These are phyloP conservation scores for Dinoponera quadriceps DNA, from an alignment of 1,140 invertebrate genomes.

Conservation along the genomic window DNA sequence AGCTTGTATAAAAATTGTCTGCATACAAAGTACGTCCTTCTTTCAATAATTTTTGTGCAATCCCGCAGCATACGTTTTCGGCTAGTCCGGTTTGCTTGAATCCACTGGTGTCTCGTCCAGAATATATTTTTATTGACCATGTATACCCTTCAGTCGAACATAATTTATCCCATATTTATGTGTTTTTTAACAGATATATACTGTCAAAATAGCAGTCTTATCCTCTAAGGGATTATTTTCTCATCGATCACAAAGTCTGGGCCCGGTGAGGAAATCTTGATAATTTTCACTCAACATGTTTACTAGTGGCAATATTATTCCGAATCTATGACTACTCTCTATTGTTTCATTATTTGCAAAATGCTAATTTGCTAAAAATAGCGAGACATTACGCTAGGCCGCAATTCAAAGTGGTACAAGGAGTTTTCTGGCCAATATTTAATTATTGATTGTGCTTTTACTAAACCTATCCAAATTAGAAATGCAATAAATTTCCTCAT, in stretches of 20 bases:
- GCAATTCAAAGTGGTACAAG: slow-evolving; percentile 20
- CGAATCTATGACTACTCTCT: no score
- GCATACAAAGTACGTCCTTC: slow-evolving; percentile 66
- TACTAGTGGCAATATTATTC: slow-evolving; percentile 61
- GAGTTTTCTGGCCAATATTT: slow-evolving; percentile 28
- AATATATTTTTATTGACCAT: no score
- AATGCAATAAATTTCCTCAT: slow-evolving; percentile 26
- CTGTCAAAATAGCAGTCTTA: no score
- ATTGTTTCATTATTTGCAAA: no score
- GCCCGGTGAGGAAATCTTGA: slow-evolving; percentile 73
- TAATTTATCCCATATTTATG: no score
- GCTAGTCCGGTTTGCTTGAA: slow-evolving; percentile 35
- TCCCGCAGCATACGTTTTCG: slow-evolving; percentile 56
- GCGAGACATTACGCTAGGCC: slow-evolving; percentile 35
- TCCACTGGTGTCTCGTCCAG: slow-evolving; percentile 56
- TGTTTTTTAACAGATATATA: no score
- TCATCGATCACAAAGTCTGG: no score
- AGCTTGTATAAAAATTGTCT: slow-evolving; percentile 70
- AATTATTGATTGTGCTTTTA: slow-evolving; percentile 5
- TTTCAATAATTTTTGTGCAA: slow-evolving; percentile 61
- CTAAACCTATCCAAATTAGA: slow-evolving; percentile 18
- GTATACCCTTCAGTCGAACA: slow-evolving; percentile 71
- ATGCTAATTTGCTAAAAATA: no score
- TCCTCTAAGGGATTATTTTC: slow-evolving; percentile 81
- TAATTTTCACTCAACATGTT: slow-evolving; percentile 63